Evolutionary conservation across 2,797 vertebrate genomes (phyloP).

Genomic region (Sebastes matsubarae): DNA sequence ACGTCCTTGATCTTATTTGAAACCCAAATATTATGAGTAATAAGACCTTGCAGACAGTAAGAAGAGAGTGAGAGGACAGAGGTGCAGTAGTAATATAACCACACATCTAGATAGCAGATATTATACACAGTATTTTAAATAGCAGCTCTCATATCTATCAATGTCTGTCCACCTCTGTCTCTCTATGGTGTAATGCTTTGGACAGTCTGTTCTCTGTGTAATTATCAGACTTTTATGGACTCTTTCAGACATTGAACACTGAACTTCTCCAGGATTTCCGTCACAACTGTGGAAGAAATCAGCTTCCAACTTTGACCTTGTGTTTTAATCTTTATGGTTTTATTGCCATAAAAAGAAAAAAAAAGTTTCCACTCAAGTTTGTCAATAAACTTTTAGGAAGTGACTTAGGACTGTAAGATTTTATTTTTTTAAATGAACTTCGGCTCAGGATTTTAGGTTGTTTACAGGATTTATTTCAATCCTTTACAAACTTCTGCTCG

Average conservation of each 20-base stretch:
- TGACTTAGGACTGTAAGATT: background rate
- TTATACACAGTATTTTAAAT: background rate
- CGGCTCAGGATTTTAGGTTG: background rate
- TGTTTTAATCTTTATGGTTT: conserved; percentile 68
- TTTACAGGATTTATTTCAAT: background rate
- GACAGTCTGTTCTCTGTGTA: conserved; percentile 29
- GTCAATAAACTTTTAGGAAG: background rate
- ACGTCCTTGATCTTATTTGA: conserved; percentile 66
- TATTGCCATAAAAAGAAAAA: background rate
- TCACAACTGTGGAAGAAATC: conserved; percentile 1
- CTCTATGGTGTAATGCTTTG: background rate
- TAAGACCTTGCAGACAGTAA: conserved; percentile 42
- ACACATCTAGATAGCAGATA: conserved; percentile 32
- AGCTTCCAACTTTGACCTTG: conserved; percentile 56
- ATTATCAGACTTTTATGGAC: conserved; percentile 55
- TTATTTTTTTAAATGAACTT: background rate
- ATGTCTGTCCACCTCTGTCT: background rate
- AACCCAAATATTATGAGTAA: conserved; percentile 74
- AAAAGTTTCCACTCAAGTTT: conserved; percentile 31
- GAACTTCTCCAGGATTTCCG: background rate
- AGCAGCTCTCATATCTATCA: background rate
- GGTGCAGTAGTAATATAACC: conserved; percentile 4
- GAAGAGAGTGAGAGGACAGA: conserved; percentile 28
- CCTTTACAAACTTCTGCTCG: too few relatives aligned
- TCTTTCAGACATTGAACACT: conserved; percentile 13